Conservation (phyloP, 2,888 invertebrate species). For the Philhelius pedissequus region DNA sequence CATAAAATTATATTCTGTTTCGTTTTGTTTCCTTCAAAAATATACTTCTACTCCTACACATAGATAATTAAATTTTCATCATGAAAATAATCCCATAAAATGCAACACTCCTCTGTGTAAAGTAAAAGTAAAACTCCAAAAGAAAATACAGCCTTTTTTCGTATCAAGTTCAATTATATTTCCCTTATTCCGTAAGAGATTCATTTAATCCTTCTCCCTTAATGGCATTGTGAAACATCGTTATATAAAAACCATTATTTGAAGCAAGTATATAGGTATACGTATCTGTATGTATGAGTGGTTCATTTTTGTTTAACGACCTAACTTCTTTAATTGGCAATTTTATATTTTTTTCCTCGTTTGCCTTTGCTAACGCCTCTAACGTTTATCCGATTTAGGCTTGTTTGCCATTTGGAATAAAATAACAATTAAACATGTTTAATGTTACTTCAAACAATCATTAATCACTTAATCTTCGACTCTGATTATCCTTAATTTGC, state of each 20-base stretch:
- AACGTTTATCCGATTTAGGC: neutral
- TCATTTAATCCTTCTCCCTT: conserved; percentile 13
- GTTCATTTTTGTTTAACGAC: neutral
- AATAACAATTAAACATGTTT: conserved; percentile 10
- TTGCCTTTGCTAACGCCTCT: neutral
- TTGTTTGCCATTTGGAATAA: neutral
- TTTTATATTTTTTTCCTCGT: neutral
- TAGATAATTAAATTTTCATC: neutral
- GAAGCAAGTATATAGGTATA: too few species aligned
- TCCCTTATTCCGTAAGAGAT: neutral
- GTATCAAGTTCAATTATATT: neutral
- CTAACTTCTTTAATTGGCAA: conserved; percentile 6
- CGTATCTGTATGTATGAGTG: neutral
- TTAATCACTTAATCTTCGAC: neutral
- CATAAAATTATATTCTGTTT: neutral
- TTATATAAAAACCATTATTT: neutral
- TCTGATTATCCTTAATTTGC: neutral
- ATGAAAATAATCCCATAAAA: neutral
- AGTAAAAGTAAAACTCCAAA: neutral
- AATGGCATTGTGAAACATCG: neutral
- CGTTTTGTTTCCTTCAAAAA: neutral
- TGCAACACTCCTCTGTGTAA: neutral
- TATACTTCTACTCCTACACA: neutral
- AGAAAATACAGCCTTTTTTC: neutral
- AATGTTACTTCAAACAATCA: neutral